phyloP scores from a whole-genome alignment of 1,140 invertebrate species.

The Orchestia grillus region DNA sequence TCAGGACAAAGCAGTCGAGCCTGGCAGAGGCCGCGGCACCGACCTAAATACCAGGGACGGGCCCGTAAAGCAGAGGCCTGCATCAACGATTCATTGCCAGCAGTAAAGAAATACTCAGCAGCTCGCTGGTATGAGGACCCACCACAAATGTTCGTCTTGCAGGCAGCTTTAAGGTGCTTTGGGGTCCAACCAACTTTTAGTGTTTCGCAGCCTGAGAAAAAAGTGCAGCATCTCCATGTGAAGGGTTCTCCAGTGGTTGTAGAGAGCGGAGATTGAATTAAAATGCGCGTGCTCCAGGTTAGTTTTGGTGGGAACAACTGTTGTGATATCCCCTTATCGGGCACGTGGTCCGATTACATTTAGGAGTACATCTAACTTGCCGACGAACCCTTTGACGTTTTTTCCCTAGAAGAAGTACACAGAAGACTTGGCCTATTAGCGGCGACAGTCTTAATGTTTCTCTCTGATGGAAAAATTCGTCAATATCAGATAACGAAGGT shows the following conservation, averaged over 20 bases:
- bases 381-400: too few relatives aligned
- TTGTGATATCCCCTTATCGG: background rate
- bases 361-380: too few relatives aligned
- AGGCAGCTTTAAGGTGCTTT: slow-evolving; percentile 50
- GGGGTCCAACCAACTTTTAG: slow-evolving; percentile 19
- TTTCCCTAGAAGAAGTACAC: too few relatives aligned
- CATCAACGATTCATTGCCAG: slow-evolving; percentile 54
- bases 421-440: too few relatives aligned
- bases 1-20: slow-evolving; percentile 8
- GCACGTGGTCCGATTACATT: too few relatives aligned
- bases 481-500: too few relatives aligned
- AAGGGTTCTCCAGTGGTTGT: background rate
- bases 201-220: background rate
- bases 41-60: slow-evolving; percentile 12
- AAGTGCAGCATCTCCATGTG: background rate
- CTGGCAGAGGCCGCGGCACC: background rate
- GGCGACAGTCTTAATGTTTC: too few relatives aligned
- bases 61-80: slow-evolving; percentile 35
- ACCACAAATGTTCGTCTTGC: slow-evolving; percentile 11
- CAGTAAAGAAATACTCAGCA: slow-evolving; percentile 46
- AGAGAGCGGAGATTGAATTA: background rate
- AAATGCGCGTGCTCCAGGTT: background rate
- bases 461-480: too few relatives aligned
- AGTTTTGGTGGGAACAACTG: background rate
- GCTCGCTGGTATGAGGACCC: background rate